Conservation (phyloP, 2,888 invertebrate species). For the Leptopilina syphax region DNA sequence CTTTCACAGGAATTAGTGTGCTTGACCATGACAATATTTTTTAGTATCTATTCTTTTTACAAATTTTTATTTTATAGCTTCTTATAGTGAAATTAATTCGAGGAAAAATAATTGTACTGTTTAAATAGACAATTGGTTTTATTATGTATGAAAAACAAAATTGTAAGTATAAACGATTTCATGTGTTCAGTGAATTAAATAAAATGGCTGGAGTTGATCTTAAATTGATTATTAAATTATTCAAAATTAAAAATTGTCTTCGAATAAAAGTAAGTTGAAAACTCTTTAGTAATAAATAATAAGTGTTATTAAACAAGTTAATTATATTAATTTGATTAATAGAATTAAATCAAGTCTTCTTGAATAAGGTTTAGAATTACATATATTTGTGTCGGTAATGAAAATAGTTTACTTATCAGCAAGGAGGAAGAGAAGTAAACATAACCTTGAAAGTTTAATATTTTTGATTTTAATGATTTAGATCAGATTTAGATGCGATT, state of each 20-base stretch:
- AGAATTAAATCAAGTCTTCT: no score
- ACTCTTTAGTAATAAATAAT: no score
- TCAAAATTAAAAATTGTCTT: background rate
- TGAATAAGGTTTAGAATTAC: no score
- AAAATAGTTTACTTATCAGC: no score
- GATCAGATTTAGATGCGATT: no score
- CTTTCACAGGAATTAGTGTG: constrained; percentile 1
- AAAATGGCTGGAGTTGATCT: constrained; percentile 15
- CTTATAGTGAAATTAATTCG: background rate
- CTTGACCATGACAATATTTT: constrained; percentile 37
- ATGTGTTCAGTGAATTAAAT: constrained; percentile 11
- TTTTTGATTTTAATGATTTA: no score
- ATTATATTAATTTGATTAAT: no score
- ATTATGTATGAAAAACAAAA: background rate
- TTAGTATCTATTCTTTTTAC: background rate
- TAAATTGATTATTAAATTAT: background rate
- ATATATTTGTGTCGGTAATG: no score
- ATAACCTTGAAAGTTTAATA: no score
- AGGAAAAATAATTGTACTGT: background rate
- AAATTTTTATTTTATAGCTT: constrained; percentile 4
- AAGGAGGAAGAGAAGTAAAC: no score
- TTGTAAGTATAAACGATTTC: background rate
- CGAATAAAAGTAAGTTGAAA: no score
- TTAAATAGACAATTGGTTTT: background rate
- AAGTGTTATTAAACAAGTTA: no score